Base-by-base conservation (phyloP, 2,888 invertebrate species). In the Azorinus chamasolen region DNA sequence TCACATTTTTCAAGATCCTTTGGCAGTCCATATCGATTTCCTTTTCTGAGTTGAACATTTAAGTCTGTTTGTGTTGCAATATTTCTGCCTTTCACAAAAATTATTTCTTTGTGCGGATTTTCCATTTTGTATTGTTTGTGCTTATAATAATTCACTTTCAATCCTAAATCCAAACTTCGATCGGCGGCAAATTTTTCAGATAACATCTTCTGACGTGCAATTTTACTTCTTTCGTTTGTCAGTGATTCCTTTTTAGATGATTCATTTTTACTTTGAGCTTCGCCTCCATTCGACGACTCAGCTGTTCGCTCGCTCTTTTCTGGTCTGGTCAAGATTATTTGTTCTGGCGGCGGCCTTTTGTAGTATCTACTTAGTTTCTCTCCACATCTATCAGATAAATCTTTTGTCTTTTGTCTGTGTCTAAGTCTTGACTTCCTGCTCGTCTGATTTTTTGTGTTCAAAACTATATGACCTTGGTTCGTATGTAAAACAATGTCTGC, bases 401-500 rank as follows among this genome's bases (percentile, higher is more conserved):
- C 45, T 16, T 16, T 20, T 45, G 14, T 5, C 14, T 45, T 45
- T 4, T 16, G 45, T 16, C n/a, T 20, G 45, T 45, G 4, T 45
- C 20, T 45, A 16, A 20, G 45, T 8, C 5, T 45, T 4, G 45
- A 32, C 22, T 16, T 20, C 20, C 32, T 50, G 18, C 25, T n/a
- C 0, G 50, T 16, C 39, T 66, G 66, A 32, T 62, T 48, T 39
- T 66, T 77, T 0, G 81, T 70, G 55, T 71, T 74, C 8, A 81
- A 51, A 32, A 57, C 68, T 0, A 77, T 63, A 22, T 81, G 71
- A 1, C 81, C 81, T 57, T 81, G 77, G 12, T 74, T 73, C 2
- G 78, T 78, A 39, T 82, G 82, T 27, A 82, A 32, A 20, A 82
- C 72, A 37, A 82, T 82, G 50, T 82, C 75, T n/a, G 78, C 78